Percentiles rank a stretch among this genome's conserved stretches.
Evolutionary conservation across 2,113 vertebrate species (phyloP).

Genomic region (Oplegnathus fasciatus): DNA sequence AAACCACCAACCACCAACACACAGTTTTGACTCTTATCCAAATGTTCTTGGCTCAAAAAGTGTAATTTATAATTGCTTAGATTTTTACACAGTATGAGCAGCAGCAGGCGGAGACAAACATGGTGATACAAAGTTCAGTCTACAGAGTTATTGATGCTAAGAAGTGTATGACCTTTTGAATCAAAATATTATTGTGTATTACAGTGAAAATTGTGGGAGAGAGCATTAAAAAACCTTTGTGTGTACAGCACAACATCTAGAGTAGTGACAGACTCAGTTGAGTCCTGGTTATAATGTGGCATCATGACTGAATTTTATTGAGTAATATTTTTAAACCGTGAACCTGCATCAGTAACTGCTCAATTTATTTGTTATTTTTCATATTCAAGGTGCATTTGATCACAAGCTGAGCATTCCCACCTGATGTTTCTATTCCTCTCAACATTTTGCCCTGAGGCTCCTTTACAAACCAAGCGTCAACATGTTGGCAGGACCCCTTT

Average conservation of each 20-base stretch:
- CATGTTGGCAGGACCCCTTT: background rate
- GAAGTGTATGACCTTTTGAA: too few species aligned
- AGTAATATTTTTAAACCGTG: background rate
- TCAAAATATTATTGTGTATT: too few species aligned
- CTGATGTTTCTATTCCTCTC: background rate
- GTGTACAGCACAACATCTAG: too few species aligned
- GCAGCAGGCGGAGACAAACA: background rate
- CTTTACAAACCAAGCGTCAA: background rate
- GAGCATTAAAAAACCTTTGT: too few species aligned
- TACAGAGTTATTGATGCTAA: background rate
- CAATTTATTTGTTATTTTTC: too few species aligned
- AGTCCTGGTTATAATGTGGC: too few species aligned
- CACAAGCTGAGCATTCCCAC: too few species aligned
- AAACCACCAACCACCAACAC: too few species aligned
- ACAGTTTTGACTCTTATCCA: background rate
- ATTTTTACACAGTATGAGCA: background rate
- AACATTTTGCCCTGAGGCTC: background rate
- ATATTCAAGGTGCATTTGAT: background rate
- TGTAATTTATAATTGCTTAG: background rate
- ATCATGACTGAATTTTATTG: background rate
- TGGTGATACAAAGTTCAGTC: background rate
- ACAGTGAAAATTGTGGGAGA: too few species aligned
- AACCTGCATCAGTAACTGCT: background rate
- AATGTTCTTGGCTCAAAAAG: background rate
- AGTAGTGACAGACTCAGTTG: too few species aligned